Evolutionary conservation across 2,113 vertebrate species (phyloP), one percentile per base, ranked within the genome.

Genomic region (Corythornis vintsioides): DNA sequence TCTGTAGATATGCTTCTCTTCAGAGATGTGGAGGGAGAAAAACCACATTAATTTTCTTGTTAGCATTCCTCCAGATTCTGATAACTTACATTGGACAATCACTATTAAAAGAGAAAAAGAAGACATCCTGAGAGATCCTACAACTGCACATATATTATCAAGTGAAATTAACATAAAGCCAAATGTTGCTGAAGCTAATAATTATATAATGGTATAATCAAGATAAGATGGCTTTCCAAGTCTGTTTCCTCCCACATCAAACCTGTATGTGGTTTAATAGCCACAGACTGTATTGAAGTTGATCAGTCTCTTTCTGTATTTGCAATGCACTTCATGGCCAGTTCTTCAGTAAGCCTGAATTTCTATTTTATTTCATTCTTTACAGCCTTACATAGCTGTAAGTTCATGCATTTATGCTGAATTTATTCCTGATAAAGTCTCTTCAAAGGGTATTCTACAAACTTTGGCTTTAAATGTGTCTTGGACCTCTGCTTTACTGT

Each of bases 361-460:
- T 83, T 82, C 83, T 38, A 47, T 77, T 93, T 82, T 71, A 13
- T 52, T 88, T 80, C 19, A 47, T 70, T 92, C 20, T 38, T 63
- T 63, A 25, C 16, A 57, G 12, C 10, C 11, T 86, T 47, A 56
- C 4, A 21, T 43, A 56, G 8, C 18, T 78, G 6, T 75, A 81
- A 2, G 2, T 56, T 48, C 35, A 1, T 40, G 33, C 25, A 45
- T 9, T 67, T 83, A n/a, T 11, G 43, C 31, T 78, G 47, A n/a
- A 48, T 86, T 55, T 88, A 78, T 56, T 95, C n/a, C 21, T 72
- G 55, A 28, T 15, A 67, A 33, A 80, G 43, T 82, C 18, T 84
- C 40, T 69, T 63, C 9, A 56, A 73, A 74, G 16, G 8, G 0
- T 61, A n/a, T 24, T 64, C 42, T 0, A 1, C 19, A 61, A 52